Base-by-base conservation (phyloP, 2,888 invertebrate species). In the Ornithoptera alexandrae region DNA sequence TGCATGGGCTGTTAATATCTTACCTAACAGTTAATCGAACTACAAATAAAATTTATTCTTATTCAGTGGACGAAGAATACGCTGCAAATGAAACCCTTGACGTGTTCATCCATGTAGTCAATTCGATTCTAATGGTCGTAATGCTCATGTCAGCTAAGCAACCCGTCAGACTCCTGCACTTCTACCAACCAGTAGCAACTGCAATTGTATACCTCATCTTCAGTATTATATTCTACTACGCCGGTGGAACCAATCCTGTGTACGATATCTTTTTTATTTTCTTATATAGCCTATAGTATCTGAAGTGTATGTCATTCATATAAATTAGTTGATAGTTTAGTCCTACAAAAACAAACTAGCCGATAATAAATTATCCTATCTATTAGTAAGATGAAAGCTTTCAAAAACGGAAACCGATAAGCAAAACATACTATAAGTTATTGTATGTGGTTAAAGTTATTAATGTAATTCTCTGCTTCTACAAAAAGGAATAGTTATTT, bases 71-170 rank as follows among this genome's bases (percentile, higher is more conserved):
- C 2, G 79, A 78, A 20, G 83, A 87, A 2, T 85, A 76, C 71
- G 84, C 82, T 0, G 72, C 87, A 1, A 75, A 84, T 68, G 67
- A 74, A 0, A 79, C 81, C 0, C 75, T 91, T 70, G 90, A 93
- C 76, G 72, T 89, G 39, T 88, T 91, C 74, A 82, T 89, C 62
- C 92, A 91, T 82, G 94, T 93, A 8, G 89, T 95, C 76, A 97
- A 97, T 88, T 95, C 96, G 15, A 83, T 96, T 61, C 85, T 96
- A 78, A 96, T 97, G 94, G 78, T 97, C 62, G 78, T 94, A 15
- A 96, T 97, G 81, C 83, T 97, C 75, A 88, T 94, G 72, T 85
- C 95, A 60, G 94, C 95, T n/a, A 94, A 94, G n/a, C 95, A 96
- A 77, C 97, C 97, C 7, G 90, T 95, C 20, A 93, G 94, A 56